Base-by-base conservation (phyloP, 2,797 vertebrate genomes). In the Malurus splendens region DNA sequence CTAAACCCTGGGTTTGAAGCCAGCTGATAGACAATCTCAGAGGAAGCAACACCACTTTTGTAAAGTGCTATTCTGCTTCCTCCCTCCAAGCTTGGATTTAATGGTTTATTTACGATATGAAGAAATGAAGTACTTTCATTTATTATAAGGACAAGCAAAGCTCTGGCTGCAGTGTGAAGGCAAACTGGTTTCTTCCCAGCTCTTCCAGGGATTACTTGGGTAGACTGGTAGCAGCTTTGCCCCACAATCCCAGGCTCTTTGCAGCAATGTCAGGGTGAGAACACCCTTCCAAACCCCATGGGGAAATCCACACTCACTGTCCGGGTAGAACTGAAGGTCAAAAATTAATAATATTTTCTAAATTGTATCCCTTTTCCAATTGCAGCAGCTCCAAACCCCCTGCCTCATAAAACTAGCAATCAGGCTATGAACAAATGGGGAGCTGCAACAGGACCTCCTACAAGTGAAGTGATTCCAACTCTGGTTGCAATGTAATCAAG, bases 61-160 rank as follows among this genome's bases (percentile, higher is more conserved):
- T 66, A 55, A 93, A 90, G 75, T 82, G 64, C 44, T 86, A 8
- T 66, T 91, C 57, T 47, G 52, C 57, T 90, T 91, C 57, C 25
- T 90, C 38, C 56, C 32, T 81, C 76, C 8, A 13, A 87, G 32
- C 16, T 81, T 38, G 57, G 74, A 81, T 88, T 93, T 74, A 88
- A 76, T 59, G 30, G 47, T 84, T 94, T 94, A 84, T 94, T 93
- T 90, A 77, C 28, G 44, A 66, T 51, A 82, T 11, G 12, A 88
- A 90, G 19, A 65, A 91, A 41, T 23, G 30, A 76, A 92, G 41
- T 33, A 60, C 54, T 90, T 92, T 83, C 68, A 79, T 56, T 92
- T 87, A 61, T 62, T 90, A 39, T 54, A 78, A 92, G 27, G 47
- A 73, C 5, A 22, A 88, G 38, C 48, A 75, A 78, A 91, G 75